These are phyloP conservation scores for Eucidaris tribuloides DNA, from an alignment of 35 echinoderm and acorn worm genomes.

Conservation along the genomic window DNA sequence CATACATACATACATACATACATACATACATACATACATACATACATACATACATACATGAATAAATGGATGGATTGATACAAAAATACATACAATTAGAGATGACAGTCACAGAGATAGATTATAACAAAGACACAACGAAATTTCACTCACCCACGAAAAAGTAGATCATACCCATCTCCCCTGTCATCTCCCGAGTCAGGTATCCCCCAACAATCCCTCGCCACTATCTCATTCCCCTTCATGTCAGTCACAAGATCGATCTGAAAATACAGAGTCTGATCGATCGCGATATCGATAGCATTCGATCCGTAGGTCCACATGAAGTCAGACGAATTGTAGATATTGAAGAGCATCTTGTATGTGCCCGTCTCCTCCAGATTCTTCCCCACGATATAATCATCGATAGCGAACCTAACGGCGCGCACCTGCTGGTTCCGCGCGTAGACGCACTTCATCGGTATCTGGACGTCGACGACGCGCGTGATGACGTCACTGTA, in stretches of 20 bases:
- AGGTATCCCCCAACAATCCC: constrained; percentile 1
- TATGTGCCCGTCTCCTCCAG: background rate
- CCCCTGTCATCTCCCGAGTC: background rate
- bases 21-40: too few species aligned
- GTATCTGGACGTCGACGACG: background rate
- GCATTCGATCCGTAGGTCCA: background rate
- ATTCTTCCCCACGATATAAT: constrained; percentile 9
- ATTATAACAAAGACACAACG: too few species aligned
- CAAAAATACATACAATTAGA: too few species aligned
- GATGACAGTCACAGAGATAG: too few species aligned
- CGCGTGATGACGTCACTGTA: background rate
- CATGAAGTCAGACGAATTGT: background rate
- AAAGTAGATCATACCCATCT: too few species aligned
- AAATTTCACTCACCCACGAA: too few species aligned
- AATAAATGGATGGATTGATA: too few species aligned
- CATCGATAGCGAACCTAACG: background rate
- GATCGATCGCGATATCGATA: background rate
- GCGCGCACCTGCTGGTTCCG: constrained; percentile 1
- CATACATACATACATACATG: too few species aligned
- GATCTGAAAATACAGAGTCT: background rate
- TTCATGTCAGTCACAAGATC: background rate
- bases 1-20: too few species aligned
- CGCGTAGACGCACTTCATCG: background rate
- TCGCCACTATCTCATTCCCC: background rate
- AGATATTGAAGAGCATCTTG: background rate